phyloP scores from a whole-genome alignment of 2,113 vertebrate genomes.

The Pterophyllum scalare region DNA sequence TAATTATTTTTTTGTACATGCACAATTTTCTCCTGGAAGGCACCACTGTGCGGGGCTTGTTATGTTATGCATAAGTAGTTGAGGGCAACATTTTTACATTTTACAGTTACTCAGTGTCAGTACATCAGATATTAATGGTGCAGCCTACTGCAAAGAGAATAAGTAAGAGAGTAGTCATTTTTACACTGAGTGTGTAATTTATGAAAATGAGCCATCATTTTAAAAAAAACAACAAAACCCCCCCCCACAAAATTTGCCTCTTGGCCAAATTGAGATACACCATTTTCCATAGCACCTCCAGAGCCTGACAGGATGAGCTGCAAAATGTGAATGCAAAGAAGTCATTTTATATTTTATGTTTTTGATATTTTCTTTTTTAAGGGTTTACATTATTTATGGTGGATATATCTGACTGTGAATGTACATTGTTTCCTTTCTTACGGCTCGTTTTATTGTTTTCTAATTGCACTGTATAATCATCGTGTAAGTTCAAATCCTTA shows the following conservation, averaged over 20 bases:
- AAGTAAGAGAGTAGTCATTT: slow-evolving; percentile 29
- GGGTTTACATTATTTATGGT: slow-evolving; percentile 59
- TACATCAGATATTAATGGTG: slow-evolving; percentile 30
- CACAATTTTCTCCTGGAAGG: slow-evolving; percentile 13
- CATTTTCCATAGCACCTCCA: background rate
- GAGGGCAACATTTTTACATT: slow-evolving; percentile 42
- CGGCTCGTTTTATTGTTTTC: slow-evolving; percentile 52
- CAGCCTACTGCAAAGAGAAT: slow-evolving; percentile 36
- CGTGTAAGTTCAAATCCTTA: slow-evolving; percentile 61
- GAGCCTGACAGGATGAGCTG: slow-evolving; percentile 30
- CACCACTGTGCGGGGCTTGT: slow-evolving; percentile 33
- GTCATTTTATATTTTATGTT: slow-evolving; percentile 30
- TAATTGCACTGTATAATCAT: slow-evolving; percentile 68
- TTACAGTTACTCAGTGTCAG: slow-evolving; percentile 49
- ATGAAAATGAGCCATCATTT: slow-evolving; percentile 56
- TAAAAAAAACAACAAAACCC: background rate
- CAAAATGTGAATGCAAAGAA: slow-evolving; percentile 31
- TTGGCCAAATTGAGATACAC: slow-evolving; percentile 24
- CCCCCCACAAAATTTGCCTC: too few species aligned
- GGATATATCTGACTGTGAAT: slow-evolving; percentile 73
- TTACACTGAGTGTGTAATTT: slow-evolving; percentile 60
- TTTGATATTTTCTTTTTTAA: slow-evolving; percentile 35
- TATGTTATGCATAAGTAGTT: slow-evolving; percentile 39
- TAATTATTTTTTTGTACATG: background rate
- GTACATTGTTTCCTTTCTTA: slow-evolving; percentile 55